Base-by-base conservation (phyloP, 2,888 invertebrate genomes). In the Drosophila anomalipes region DNA sequence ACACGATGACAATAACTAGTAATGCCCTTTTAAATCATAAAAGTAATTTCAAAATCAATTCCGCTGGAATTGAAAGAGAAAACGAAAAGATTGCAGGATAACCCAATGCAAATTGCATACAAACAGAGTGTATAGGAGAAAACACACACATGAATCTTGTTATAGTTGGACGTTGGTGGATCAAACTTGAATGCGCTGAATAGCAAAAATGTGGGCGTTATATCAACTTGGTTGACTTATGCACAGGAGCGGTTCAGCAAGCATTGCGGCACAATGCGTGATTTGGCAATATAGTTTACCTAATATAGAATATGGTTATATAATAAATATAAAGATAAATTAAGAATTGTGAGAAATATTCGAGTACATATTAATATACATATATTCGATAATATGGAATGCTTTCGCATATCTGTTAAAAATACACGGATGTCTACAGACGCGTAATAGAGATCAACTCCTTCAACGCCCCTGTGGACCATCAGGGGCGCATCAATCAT, bases 401-500 rank as follows among this genome's bases (percentile, higher is more conserved):
- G 26, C 16, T 9, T 5, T 22, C 22, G 12, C 41, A 10, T n/a
- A n/a, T n/a, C n/a, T 41, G 10, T n/a, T 4, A 19, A 51, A 51
- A 30, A 19, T n/a, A 19, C 19, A 51, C 16, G 19, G 19, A 19
- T 10, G 7, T 4, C 30, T 22, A 32, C 16, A 7, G 6, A n/a
- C 14, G 22, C 14, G 0, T 32, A 63, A n/a, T 22, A 6, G 14
- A n/a, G 4, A 28, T 9, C 19, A 30, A 28, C 52, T n/a, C 26
- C 10, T n/a, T 44, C 10, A 19, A 16, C 35, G 56, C 39, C 32
- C 28, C 41, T 62, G 44, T 53, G 64, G 32, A 39, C 22, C 30
- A 19, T n/a, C 28, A 28, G 37, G 32, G 53, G 49, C 33, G 28
- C 62, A 79, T 70, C 69, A 77, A 75, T 88, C 77, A 87, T 85